Base-by-base conservation (phyloP, 2,888 invertebrate genomes). In the Lepeophtheirus nordmannii region DNA sequence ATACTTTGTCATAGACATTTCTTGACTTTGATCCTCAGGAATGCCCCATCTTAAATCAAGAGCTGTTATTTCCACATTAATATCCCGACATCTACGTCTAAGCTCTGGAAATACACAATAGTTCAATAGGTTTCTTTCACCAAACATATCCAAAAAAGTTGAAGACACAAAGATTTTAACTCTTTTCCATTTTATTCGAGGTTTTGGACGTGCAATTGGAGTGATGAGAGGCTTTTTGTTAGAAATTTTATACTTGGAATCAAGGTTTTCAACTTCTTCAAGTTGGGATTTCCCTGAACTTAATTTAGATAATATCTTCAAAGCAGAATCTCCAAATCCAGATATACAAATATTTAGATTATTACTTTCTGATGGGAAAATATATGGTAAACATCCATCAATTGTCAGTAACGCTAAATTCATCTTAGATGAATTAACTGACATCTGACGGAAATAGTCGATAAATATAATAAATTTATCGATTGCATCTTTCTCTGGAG, bases 61-160 rank as follows among this genome's bases (percentile, higher is more conserved):
- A 70, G 76, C 76, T 68, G 73, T 71, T 8, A 78, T 70, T 56
- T 71, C 70, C 5, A 74, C 71, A 67, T 74, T 74, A 60, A 74
- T 72, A 61, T 73, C 72, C 68, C 71, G 69, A 8, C 75, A 74
- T 63, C 74, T 71, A 38, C 73, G 72, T 60, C 75, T 72, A 67
- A 78, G 71, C 70, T 76, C 76, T 9, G 78, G 78, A 70, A 78
- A 76, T 40, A 79, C 74, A 71, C 73, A 76, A 7, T 76, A 71
- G 12, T 75, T 74, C 62, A 78, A 71, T 20, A 78, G 69, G 69
- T 78, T 77, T 63, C 78, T 72, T 70, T 78, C 78, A 8, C 76
- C 75, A 69, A 78, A 77, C 77, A 79, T 78, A 71, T 79, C 78
- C 10, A 73, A 72, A 71, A 78, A 78, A 3, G 78, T 78, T 1